These are phyloP conservation scores for Zosterops hypoxanthus DNA, from an alignment of 2,113 vertebrate genomes.

Conservation along the genomic window DNA sequence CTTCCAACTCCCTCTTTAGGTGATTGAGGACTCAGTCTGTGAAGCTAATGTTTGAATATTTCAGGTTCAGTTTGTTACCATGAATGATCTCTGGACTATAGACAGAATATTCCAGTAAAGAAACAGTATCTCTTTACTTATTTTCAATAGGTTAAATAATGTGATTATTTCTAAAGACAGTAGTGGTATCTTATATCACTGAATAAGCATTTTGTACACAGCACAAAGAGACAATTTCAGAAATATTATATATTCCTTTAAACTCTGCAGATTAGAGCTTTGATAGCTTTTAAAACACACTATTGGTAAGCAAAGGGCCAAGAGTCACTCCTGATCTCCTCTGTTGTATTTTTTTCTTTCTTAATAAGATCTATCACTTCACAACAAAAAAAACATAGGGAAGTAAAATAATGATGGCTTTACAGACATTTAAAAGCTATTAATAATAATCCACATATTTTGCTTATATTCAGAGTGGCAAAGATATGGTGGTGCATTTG, in stretches of 20 bases:
- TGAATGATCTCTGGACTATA: background rate
- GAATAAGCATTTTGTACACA: background rate
- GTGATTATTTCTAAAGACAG: background rate
- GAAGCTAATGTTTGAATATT: background rate
- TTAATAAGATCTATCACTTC: background rate
- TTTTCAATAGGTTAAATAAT: background rate
- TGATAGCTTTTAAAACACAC: background rate
- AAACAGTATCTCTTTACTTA: background rate
- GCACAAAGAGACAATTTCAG: background rate
- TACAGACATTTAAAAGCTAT: background rate
- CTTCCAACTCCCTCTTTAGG: background rate
- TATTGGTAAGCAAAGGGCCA: background rate
- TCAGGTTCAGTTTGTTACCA: background rate
- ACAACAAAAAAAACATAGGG: background rate
- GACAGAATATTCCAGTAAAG: background rate
- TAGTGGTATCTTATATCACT: background rate
- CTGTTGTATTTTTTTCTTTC: background rate
- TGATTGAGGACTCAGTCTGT: background rate
- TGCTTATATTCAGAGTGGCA: background rate
- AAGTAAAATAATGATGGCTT: background rate
- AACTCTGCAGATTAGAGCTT: background rate
- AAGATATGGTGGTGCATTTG: fast-evolving
- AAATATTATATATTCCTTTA: background rate
- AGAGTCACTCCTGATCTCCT: background rate
- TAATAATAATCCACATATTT: background rate